Base-by-base conservation (phyloP, 2,888 invertebrate species). In the Dinocampus coccinellae region DNA sequence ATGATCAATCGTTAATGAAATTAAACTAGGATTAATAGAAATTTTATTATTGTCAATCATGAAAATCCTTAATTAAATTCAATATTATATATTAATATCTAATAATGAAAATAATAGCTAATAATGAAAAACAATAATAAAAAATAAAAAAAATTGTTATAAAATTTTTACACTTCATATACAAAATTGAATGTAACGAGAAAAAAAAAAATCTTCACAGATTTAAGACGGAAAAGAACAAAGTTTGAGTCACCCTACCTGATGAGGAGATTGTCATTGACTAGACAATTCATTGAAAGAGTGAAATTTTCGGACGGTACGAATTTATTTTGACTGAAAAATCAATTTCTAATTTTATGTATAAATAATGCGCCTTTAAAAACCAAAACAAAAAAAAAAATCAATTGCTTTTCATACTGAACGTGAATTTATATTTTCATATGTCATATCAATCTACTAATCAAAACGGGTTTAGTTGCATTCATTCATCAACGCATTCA, bases 221-320 rank as follows among this genome's bases (percentile, higher is more conserved):
- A 84, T 83, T 78, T 84, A 80, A 83, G 83, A 80, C 83, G 84
- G 82, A 84, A 84, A 84, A 84, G 84, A 84, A 83, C 84, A 83
- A 84, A 84, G 83, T 84, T 84, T 83, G 83, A 84, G 78, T 83
- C 84, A 72, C 77, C 84, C 79, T 77, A 80, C 79, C 82, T 80
- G 80, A 67, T 60, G 66, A 83, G 81, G 82, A 81, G 77, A 78
- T 84, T 84, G 80, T 84, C 82, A 67, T 83, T 84, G 75, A 78
- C 80, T 82, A 84, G 82, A 77, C 83, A 80, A 79, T 83, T 84
- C 76, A 79, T 82, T 80, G 84, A 84, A 78, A 82, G 84, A 84
- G 82, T 81, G 73, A 83, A 83, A 77, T 84, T 84, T 81, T 84
- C 84, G 71, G 82, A 84, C 78, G 84, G 84, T 84, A 84, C 82